These are phyloP conservation scores for Poecilus cupreus DNA, from an alignment of 2,888 invertebrate genomes.

Conservation along the genomic window DNA sequence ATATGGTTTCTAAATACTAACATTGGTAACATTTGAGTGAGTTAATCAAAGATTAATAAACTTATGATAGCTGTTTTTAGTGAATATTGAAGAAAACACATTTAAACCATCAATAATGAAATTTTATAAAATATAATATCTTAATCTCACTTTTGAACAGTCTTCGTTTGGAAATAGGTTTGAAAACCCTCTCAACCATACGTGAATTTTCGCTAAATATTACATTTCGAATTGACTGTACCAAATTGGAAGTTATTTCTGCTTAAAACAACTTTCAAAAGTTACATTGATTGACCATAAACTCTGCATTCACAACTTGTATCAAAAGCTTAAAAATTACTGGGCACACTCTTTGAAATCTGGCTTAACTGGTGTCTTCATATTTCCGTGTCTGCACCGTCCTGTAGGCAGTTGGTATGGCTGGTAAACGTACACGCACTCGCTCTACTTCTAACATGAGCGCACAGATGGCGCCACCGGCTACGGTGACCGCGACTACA, in stretches of 20 bases:
- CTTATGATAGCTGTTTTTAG: background rate
- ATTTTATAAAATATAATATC: too few species aligned
- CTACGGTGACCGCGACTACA: conserved; percentile 22
- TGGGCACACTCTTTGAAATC: background rate
- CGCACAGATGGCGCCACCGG: conserved; percentile 50
- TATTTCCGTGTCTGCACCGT: conserved; percentile 46
- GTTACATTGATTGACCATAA: too few species aligned
- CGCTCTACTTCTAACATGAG: conserved; percentile 53
- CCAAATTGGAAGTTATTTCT: too few species aligned
- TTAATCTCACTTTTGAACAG: too few species aligned
- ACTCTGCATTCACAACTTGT: too few species aligned
- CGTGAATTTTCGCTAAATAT: too few species aligned
- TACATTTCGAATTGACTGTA: too few species aligned
- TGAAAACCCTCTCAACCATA: too few species aligned
- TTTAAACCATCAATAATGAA: background rate
- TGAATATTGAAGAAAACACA: background rate
- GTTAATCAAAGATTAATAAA: background rate
- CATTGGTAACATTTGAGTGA: background rate
- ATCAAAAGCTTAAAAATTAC: background rate
- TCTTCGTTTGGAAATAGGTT: too few species aligned
- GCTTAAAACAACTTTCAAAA: too few species aligned
- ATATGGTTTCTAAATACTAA: background rate
- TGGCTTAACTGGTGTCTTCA: conserved; percentile 39
- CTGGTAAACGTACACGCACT: conserved; percentile 55
- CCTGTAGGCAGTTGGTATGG: conserved; percentile 44